Percentiles rank a stretch among this genome's conserved stretches.
These are phyloP conservation scores for Diadromus collaris DNA, from an alignment of 2,888 invertebrate genomes.

Conservation along the genomic window DNA sequence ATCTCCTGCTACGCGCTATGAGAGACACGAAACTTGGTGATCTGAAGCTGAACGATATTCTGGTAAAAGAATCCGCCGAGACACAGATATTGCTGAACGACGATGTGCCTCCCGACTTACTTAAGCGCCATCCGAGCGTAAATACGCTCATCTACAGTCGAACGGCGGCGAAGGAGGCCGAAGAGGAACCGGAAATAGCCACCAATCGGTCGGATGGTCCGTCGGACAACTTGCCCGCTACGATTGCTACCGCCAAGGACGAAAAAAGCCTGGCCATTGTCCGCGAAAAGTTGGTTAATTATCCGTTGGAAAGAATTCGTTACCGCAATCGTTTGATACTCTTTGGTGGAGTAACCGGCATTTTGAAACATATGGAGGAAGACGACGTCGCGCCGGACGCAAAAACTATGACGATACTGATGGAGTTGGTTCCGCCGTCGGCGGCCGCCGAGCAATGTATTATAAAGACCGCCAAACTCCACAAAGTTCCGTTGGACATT, in stretches of 20 bases:
- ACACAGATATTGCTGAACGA: constrained; percentile 60
- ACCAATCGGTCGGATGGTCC: background rate
- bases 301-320: constrained; percentile 65
- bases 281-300: background rate
- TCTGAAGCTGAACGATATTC: constrained; percentile 67
- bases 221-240: constrained; percentile 34
- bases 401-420: constrained; percentile 89
- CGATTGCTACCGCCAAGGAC: background rate
- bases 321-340: constrained; percentile 86
- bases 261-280: constrained; percentile 4
- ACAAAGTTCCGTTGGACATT: constrained; percentile 86
- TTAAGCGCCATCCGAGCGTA: constrained; percentile 80
- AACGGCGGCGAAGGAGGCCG: constrained; percentile 78
- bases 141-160: constrained; percentile 80
- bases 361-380: constrained; percentile 87
- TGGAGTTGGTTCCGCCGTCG: constrained; percentile 87
- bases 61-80: constrained; percentile 49
- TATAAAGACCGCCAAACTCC: constrained; percentile 83
- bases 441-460: constrained; percentile 86
- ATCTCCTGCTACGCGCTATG: constrained; percentile 89
- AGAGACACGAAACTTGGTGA: constrained; percentile 92
- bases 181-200: background rate
- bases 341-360: constrained; percentile 90
- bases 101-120: constrained; percentile 84
- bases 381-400: constrained; percentile 87